Percentiles rank a stretch among this genome's conserved stretches.
These are phyloP conservation scores for Hyposoter didymator DNA, from an alignment of 2,888 invertebrate genomes.

Conservation along the genomic window DNA sequence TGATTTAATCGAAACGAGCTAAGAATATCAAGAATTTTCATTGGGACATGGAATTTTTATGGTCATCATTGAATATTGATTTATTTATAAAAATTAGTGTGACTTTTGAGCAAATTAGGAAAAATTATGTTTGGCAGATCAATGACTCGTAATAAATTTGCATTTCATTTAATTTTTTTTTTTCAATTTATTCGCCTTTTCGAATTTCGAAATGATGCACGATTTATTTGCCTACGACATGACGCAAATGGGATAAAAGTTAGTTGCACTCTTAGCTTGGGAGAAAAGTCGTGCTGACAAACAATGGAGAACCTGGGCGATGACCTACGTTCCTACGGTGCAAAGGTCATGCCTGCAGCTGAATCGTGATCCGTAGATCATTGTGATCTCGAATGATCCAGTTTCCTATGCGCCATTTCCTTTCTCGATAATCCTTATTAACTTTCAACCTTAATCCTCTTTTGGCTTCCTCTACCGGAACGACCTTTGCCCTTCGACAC, in stretches of 20 bases:
- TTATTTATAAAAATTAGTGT: not conserved
- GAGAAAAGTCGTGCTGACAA: conserved; percentile 71
- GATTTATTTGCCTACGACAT: conserved; percentile 66
- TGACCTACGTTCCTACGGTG: conserved; percentile 65
- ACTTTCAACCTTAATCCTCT: conserved; percentile 17
- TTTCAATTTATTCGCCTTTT: not conserved
- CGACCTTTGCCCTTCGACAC: conserved; percentile 12
- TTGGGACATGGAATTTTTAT: not conserved
- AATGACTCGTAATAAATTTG: conserved; percentile 9
- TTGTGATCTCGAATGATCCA: conserved; percentile 73
- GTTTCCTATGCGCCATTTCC: conserved; percentile 62
- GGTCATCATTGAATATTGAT: not conserved
- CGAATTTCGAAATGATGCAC: not conserved
- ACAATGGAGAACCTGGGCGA: conserved; percentile 67
- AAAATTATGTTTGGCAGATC: not conserved
- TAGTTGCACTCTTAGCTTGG: not conserved
- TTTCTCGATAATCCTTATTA: conserved; percentile 40
- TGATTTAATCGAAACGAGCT: not conserved
- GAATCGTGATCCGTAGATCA: conserved; percentile 78
- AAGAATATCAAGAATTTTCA: not conserved
- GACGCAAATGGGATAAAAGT: conserved; percentile 45
- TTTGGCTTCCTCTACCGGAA: conserved; percentile 23
- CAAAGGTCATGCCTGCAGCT: conserved; percentile 71
- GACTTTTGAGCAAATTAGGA: not conserved
- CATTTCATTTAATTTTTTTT: conserved; percentile 1